A percentile compares a stretch with the other conserved stretches of the same genome.
phyloP scores from a whole-genome alignment of 2,888 invertebrate genomes.

The Rhogogaster chlorosoma region DNA sequence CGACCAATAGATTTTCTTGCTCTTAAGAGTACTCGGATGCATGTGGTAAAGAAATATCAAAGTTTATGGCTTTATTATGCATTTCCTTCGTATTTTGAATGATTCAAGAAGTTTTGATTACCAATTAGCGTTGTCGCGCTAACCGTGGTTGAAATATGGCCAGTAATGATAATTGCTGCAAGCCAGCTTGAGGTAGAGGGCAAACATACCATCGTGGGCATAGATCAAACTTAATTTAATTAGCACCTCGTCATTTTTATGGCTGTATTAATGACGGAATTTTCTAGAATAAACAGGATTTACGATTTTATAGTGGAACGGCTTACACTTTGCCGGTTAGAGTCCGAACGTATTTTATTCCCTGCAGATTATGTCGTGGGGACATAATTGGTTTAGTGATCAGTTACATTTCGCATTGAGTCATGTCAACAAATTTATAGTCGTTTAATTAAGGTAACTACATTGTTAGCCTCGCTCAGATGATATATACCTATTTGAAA shows the following conservation, averaged over 20 bases:
- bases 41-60: neutral
- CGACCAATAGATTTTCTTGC: neutral
- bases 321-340: neutral
- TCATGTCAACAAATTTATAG: neutral
- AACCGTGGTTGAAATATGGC: slow-evolving; percentile 4
- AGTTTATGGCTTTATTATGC: slow-evolving; percentile 28
- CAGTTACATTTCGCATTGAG: neutral
- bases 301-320: neutral
- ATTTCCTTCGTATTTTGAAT: neutral
- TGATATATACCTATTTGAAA: neutral
- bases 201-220: neutral
- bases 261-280: slow-evolving; percentile 14
- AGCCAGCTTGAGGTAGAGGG: neutral
- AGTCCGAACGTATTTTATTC: neutral
- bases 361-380: neutral
- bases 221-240: slow-evolving; percentile 36
- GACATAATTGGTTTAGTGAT: neutral
- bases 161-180: slow-evolving; percentile 41
- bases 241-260: slow-evolving; percentile 36
- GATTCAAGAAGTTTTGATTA: slow-evolving; percentile 41
- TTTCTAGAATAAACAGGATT: slow-evolving; percentile 28
- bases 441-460: neutral
- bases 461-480: neutral
- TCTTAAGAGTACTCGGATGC: neutral
- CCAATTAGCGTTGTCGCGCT: slow-evolving; percentile 30